Conservation (phyloP, 2,888 invertebrate species). For the Ormyrus rosae region DNA sequence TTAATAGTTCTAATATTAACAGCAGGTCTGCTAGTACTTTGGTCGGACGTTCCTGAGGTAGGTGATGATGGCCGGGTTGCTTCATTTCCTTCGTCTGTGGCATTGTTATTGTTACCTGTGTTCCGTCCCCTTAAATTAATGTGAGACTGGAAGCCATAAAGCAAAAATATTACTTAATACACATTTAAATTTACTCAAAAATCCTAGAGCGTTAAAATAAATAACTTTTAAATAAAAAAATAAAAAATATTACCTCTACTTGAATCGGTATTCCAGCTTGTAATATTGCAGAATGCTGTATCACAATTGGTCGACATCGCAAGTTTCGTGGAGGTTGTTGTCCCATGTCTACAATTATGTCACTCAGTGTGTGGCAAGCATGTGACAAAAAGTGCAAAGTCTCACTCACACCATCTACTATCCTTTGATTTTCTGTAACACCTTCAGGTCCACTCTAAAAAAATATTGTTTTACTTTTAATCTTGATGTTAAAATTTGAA, state of each 20-base stretch:
- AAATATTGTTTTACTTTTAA: slow-evolving; percentile 3
- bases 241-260: slow-evolving; percentile 76
- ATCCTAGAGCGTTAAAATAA: background rate
- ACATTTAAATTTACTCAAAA: background rate
- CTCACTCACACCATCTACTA: slow-evolving; percentile 86
- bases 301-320: slow-evolving; percentile 83
- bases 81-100: slow-evolving; percentile 61
- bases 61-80: slow-evolving; percentile 62
- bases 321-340: slow-evolving; percentile 83
- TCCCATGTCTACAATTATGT: slow-evolving; percentile 86
- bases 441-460: slow-evolving; percentile 69
- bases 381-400: slow-evolving; percentile 91
- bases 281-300: slow-evolving; percentile 82
- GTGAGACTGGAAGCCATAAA: slow-evolving; percentile 63
- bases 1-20: slow-evolving; percentile 20
- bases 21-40: slow-evolving; percentile 34
- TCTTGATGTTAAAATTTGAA: too few species aligned
- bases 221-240: background rate
- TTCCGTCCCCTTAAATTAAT: slow-evolving; percentile 67
- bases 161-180: background rate
- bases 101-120: slow-evolving; percentile 63
- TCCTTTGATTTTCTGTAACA: slow-evolving; percentile 80
- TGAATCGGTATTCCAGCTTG: slow-evolving; percentile 83
- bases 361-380: slow-evolving; percentile 92
- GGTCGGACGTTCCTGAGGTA: slow-evolving; percentile 57